Conservation (phyloP, 2,888 invertebrate species). For the Synergus japonicus region DNA sequence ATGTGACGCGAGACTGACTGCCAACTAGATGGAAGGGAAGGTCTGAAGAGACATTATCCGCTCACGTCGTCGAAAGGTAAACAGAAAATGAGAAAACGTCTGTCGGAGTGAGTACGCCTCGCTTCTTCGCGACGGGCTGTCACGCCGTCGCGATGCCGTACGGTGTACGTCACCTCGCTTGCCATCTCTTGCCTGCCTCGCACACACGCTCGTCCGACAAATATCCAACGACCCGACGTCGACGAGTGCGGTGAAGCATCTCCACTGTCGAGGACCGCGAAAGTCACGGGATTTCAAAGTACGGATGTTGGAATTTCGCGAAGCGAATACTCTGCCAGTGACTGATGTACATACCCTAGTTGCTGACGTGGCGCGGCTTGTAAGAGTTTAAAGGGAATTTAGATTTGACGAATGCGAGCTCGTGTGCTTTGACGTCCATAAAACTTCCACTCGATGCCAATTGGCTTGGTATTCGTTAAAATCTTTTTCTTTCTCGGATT, state of each 20-base stretch:
- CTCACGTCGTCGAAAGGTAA: constrained; percentile 58
- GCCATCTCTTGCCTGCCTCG: constrained; percentile 47
- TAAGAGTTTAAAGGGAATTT: constrained; percentile 33
- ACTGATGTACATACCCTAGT: constrained; percentile 12
- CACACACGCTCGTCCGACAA: constrained; percentile 41
- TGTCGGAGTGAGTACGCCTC: constrained; percentile 58
- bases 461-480: background rate
- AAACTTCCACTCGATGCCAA: background rate
- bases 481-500: background rate
- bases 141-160: constrained; percentile 46
- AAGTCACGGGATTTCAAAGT: constrained; percentile 36
- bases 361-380: background rate
- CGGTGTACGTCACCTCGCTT: constrained; percentile 56
- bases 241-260: constrained; percentile 9
- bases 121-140: constrained; percentile 55
- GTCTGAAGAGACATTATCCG: constrained; percentile 56
- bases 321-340: background rate
- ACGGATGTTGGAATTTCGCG: constrained; percentile 16
- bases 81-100: constrained; percentile 61
- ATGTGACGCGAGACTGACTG: background rate
- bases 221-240: constrained; percentile 26
- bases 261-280: constrained; percentile 9
- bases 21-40: background rate
- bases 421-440: background rate
- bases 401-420: constrained; percentile 7